These are phyloP conservation scores for Aspidiotus rigidus DNA, from an alignment of 2,888 invertebrate genomes.

Conservation along the genomic window DNA sequence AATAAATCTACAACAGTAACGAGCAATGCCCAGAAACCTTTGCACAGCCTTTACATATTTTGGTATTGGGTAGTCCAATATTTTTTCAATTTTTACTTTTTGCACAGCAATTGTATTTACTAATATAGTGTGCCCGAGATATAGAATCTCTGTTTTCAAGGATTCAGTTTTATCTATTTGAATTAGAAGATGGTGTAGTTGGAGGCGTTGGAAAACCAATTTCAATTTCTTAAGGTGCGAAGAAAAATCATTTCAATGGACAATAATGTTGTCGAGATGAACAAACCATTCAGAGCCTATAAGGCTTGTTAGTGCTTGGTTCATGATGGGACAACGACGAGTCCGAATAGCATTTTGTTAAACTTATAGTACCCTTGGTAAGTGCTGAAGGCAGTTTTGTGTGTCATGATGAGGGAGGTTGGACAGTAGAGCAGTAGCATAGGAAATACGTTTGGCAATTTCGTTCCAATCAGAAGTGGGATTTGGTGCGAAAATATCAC, in stretches of 20 bases:
- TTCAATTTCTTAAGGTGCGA: slow-evolving; percentile 20
- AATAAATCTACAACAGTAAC: slow-evolving; percentile 26
- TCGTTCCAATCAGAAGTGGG: too few species aligned
- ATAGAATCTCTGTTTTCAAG: slow-evolving; percentile 5
- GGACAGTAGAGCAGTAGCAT: too few species aligned
- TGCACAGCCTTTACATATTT: slow-evolving; percentile 28
- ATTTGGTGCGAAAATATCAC: too few species aligned
- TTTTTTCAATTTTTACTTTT: slow-evolving; percentile 26
- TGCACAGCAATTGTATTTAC: slow-evolving; percentile 34
- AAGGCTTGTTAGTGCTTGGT: slow-evolving; percentile 39
- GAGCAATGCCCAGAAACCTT: slow-evolving; percentile 41
- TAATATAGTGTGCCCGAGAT: slow-evolving; percentile 35
- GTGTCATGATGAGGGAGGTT: too few species aligned
- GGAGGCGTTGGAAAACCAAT: slow-evolving; percentile 26
- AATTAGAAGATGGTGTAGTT: slow-evolving; percentile 14
- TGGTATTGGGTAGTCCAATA: slow-evolving; percentile 33
- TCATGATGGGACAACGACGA: slow-evolving; percentile 41
- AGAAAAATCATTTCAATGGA: slow-evolving; percentile 26
- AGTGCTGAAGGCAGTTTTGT: slow-evolving; percentile 30
- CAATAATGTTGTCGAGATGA: slow-evolving; percentile 37
- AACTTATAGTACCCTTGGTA: slow-evolving; percentile 38
- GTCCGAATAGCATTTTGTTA: slow-evolving; percentile 40
- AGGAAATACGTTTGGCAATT: too few species aligned
- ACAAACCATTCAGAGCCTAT: slow-evolving; percentile 35
- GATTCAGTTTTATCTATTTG: slow-evolving; percentile 30